phyloP scores from a whole-genome alignment of 2,888 invertebrate genomes.

The Lasioglossum lativentre region DNA sequence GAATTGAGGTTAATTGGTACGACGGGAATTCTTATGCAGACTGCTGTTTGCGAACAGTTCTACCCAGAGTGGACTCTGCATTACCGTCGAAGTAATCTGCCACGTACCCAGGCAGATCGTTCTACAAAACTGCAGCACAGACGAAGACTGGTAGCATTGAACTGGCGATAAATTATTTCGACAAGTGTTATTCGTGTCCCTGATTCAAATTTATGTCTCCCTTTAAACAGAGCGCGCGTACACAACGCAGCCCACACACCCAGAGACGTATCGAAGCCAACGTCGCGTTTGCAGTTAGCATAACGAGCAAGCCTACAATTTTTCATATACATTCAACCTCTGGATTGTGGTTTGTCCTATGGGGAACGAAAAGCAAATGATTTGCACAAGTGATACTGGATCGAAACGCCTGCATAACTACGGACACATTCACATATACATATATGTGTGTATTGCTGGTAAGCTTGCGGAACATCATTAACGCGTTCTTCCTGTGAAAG shows the following conservation, averaged over 20 bases:
- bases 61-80: too few relatives aligned
- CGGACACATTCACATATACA: conserved; percentile 1
- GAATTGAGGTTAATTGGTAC: too few relatives aligned
- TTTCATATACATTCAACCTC: conserved; percentile 7
- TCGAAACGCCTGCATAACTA: conserved; percentile 38
- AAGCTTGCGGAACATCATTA: conserved; percentile 47
- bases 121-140: conserved; percentile 23
- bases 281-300: neutral
- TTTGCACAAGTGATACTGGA: neutral
- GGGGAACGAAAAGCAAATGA: too few relatives aligned
- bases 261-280: neutral
- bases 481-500: neutral
- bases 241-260: neutral
- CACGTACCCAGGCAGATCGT: conserved; percentile 29
- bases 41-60: too few relatives aligned
- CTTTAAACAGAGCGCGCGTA: conserved; percentile 49
- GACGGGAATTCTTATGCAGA: too few relatives aligned
- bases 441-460: neutral
- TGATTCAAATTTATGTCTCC: conserved; percentile 51
- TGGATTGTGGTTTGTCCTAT: conserved; percentile 20
- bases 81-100: too few relatives aligned
- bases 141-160: conserved; percentile 11
- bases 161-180: conserved; percentile 46
- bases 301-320: conserved; percentile 25
- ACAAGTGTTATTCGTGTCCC: conserved; percentile 30